phyloP scores from a whole-genome alignment of 1,140 invertebrate species.

The Pentalonia nigronervosa region DNA sequence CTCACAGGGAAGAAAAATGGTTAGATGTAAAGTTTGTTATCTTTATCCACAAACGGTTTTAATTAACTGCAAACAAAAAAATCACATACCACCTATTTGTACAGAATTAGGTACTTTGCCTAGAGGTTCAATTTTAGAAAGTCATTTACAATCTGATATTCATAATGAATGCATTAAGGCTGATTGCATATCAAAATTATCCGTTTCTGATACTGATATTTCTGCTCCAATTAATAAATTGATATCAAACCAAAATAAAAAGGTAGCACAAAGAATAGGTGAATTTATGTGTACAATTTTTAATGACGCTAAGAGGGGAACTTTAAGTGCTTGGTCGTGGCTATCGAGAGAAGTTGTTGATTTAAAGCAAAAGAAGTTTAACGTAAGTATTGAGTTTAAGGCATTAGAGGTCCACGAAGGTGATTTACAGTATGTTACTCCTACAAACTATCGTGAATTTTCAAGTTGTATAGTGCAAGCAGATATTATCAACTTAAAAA shows the following conservation, averaged over 20 bases:
- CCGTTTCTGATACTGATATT: neutral
- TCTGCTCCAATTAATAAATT: neutral
- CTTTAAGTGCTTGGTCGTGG: neutral
- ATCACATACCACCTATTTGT: neutral
- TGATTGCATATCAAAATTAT: neutral
- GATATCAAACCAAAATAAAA: neutral
- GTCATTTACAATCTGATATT: neutral
- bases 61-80: neutral
- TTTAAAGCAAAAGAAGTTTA: too few relatives aligned
- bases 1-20: neutral
- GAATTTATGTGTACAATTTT: neutral
- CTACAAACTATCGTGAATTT: neutral
- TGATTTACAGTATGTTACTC: neutral
- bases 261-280: neutral
- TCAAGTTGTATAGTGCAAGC: neutral
- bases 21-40: neutral
- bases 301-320: neutral
- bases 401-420: neutral
- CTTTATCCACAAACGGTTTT: constrained; percentile 11
- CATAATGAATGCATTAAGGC: neutral
- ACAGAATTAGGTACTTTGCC: neutral
- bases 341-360: neutral
- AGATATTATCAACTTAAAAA: neutral
- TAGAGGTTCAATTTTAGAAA: neutral
- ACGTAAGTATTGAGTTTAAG: neutral